phyloP scores from a whole-genome alignment of 2,113 vertebrate species.

The Tor tambroides region DNA sequence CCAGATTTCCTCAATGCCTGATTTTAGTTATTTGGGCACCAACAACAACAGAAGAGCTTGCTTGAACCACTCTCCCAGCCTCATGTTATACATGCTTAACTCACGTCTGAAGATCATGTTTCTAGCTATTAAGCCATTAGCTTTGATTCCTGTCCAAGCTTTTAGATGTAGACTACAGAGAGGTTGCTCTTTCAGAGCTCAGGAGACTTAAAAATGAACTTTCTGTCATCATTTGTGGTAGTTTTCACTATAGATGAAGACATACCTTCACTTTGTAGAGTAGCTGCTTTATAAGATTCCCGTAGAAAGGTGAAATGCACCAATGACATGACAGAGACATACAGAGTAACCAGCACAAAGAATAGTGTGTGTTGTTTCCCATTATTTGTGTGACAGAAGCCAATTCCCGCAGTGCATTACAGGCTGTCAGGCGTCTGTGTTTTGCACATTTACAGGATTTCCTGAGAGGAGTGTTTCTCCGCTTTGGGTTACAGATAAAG shows the following conservation, averaged over 20 bases:
- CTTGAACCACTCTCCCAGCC: neutral
- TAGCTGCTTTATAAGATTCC: neutral
- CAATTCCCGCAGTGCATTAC: neutral
- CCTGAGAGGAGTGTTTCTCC: neutral
- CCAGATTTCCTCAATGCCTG: neutral
- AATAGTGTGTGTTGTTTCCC: neutral
- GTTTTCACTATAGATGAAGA: neutral
- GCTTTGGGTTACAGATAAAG: neutral
- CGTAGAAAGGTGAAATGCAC: neutral
- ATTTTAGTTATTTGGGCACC: neutral
- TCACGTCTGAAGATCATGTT: neutral
- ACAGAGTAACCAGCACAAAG: neutral
- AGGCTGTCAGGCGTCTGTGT: neutral
- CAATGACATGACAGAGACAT: neutral
- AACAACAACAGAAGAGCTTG: neutral
- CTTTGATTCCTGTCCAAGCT: neutral
- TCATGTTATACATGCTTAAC: too few relatives aligned
- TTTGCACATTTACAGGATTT: constrained; percentile 22
- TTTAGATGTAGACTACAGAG: neutral
- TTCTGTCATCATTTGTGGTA: neutral
- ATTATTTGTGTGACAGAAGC: constrained; percentile 17
- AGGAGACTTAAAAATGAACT: neutral
- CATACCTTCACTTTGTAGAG: neutral
- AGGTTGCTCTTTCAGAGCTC: too few relatives aligned
- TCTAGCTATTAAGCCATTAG: neutral